Evolutionary conservation across 1,140 invertebrate genomes (phyloP), one percentile per base, ranked within the genome.

Genomic region (Drosophila auraria): DNA sequence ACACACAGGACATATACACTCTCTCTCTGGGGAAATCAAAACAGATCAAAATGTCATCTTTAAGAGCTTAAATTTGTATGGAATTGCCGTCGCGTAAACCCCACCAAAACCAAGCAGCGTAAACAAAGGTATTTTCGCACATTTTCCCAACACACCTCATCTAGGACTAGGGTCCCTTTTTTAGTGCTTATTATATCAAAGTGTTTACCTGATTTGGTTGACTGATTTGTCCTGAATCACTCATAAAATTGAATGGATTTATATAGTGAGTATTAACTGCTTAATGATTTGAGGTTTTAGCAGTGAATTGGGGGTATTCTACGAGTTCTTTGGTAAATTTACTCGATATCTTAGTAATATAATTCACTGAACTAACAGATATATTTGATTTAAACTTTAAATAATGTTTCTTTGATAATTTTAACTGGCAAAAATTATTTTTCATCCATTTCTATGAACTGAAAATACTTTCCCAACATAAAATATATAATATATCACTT

Each of bases 31-130:
- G 89, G 89, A 91, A 91, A 91, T 91, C 89, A 91, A 91, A 91
- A 86, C 90, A 91, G 89, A 89, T 89, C 89, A 91, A 91, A 91
- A 91, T 91, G 89, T 86, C 89, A 91, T 91, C 89, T 91, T 91
- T 91, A 91, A 91, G 89, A 89, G 89, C 89, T 89, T 91, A 91
- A 89, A 91, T 91, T 91, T 91, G 87, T 91, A 91, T 91, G 86
- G 78, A 91, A 91, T 79, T 83, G 83, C 71, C 63, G 73, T 56
- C 63, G 79, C 80, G 83, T 83, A 83, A 91, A 80, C 63, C 68
- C 72, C 70, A 47, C 12, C 65, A 56, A 68, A 64, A 45, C 57
- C 40, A 30, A 75, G 50, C 47, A 63, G 49, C 59, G 51, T 47
- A 40, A 69, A 78, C 72, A 83, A 80, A 83, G 82, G 75, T 82